Evolutionary conservation across 2,113 vertebrate genomes (phyloP).

Genomic region (Marcusenius ussheri): DNA sequence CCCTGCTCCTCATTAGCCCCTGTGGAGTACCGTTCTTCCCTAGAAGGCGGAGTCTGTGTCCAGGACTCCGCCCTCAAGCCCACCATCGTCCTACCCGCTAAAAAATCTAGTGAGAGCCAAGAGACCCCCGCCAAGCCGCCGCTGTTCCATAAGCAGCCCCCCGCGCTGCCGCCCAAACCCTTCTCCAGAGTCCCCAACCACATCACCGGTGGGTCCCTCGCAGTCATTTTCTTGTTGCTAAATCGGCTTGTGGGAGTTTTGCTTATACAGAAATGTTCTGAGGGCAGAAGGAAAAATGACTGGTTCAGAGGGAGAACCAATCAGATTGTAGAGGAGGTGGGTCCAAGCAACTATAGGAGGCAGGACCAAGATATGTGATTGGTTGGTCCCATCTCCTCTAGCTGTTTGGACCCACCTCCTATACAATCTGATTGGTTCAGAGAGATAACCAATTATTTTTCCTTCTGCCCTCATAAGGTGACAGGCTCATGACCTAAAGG

Average conservation of each 20-base stretch:
- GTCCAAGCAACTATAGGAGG: too few relatives aligned
- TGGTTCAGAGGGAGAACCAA: too few relatives aligned
- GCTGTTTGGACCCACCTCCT: too few relatives aligned
- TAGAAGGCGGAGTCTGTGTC: slow-evolving; percentile 74
- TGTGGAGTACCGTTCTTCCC: slow-evolving; percentile 79
- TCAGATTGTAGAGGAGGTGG: too few relatives aligned
- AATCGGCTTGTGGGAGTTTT: too few relatives aligned
- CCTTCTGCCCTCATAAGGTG: neutral
- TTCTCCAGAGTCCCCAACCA: slow-evolving; percentile 90
- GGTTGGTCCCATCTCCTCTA: too few relatives aligned
- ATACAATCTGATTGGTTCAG: too few relatives aligned
- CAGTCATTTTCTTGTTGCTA: neutral
- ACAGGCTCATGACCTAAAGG: slow-evolving; percentile 11
- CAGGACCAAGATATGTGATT: too few relatives aligned
- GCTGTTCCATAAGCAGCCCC: slow-evolving; percentile 92
- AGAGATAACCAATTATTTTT: too few relatives aligned
- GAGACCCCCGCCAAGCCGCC: slow-evolving; percentile 82
- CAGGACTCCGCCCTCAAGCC: slow-evolving; percentile 86
- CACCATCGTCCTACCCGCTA: slow-evolving; percentile 73
- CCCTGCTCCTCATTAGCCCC: slow-evolving; percentile 58
- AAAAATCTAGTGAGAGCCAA: slow-evolving; percentile 89
- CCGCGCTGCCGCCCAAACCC: slow-evolving; percentile 95
- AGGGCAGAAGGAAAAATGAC: too few relatives aligned
- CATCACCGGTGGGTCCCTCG: slow-evolving; percentile 76
- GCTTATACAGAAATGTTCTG: too few relatives aligned